These are phyloP conservation scores for Cacoxenus indagator DNA, from an alignment of 2,888 invertebrate genomes.

Conservation along the genomic window DNA sequence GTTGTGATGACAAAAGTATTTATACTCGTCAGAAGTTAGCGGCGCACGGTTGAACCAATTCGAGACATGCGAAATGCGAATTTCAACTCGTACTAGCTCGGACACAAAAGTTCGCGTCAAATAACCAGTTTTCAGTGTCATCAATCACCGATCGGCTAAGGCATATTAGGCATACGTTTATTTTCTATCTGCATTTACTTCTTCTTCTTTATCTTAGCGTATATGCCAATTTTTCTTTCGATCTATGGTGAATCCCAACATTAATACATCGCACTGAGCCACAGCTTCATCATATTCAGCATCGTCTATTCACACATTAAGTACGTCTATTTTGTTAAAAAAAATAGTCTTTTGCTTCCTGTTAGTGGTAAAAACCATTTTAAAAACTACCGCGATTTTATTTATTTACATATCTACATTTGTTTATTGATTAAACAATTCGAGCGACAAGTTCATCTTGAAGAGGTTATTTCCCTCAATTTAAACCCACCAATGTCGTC, in stretches of 20 bases:
- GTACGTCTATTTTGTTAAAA: background rate
- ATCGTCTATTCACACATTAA: background rate
- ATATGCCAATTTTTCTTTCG: background rate
- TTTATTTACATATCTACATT: background rate
- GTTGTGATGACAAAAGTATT: slow-evolving; percentile 42
- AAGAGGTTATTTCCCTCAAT: slow-evolving; percentile 56
- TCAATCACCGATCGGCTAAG: background rate
- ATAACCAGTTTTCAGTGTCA: background rate
- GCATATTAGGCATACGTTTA: too few relatives aligned
- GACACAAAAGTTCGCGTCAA: background rate
- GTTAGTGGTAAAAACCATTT: slow-evolving; percentile 28
- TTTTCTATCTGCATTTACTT: background rate
- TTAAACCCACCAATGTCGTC: background rate
- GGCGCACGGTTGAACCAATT: too few relatives aligned
- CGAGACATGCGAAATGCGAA: slow-evolving; percentile 43
- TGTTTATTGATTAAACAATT: slow-evolving; percentile 18
- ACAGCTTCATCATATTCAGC: background rate
- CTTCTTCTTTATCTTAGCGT: background rate
- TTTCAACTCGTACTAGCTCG: slow-evolving; percentile 43
- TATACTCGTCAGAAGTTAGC: slow-evolving; percentile 39
- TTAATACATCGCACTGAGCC: background rate
- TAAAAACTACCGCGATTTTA: background rate
- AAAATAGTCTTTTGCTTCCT: slow-evolving; percentile 35
- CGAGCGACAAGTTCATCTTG: slow-evolving; percentile 53
- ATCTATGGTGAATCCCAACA: background rate